Conservation (phyloP, 2,888 invertebrate species). For the Ptychoptera albimana region DNA sequence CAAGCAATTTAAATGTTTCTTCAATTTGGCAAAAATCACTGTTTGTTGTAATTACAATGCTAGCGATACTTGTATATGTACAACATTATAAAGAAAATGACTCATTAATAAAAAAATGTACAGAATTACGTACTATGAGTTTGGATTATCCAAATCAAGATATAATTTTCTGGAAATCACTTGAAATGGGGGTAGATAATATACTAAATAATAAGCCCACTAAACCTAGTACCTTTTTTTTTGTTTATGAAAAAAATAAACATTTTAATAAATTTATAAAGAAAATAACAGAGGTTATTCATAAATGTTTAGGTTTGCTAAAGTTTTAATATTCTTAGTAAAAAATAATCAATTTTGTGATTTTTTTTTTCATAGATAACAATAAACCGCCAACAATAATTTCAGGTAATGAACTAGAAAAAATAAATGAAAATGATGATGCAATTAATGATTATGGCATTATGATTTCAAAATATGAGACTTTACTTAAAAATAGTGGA, state of each 20-base stretch:
- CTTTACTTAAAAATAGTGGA: conserved; percentile 2
- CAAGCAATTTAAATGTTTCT: too few relatives aligned
- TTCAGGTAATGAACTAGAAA: conserved; percentile 14
- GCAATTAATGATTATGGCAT: conserved; percentile 5
- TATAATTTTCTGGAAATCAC: conserved; percentile 21
- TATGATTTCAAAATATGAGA: conserved; percentile 1
- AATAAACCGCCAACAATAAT: conserved; percentile 12
- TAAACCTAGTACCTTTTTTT: conserved; percentile 26
- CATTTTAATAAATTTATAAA: conserved; percentile 20
- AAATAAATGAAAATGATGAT: conserved; percentile 1
- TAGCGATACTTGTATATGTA: too few relatives aligned
- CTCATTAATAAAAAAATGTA: background rate
- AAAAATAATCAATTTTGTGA: too few relatives aligned
- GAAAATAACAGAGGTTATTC: conserved; percentile 21
- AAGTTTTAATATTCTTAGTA: too few relatives aligned
- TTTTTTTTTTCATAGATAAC: conserved; percentile 7
- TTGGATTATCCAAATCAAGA: conserved; percentile 22
- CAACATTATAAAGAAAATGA: too few relatives aligned
- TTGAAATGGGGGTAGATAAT: conserved; percentile 22
- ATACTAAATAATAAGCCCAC: conserved; percentile 14
- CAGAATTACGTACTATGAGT: background rate
- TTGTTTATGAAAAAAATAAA: conserved; percentile 23
- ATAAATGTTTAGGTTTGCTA: conserved; percentile 12
- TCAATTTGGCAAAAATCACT: too few relatives aligned
- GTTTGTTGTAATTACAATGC: too few relatives aligned